Base-by-base conservation (phyloP, 2,888 invertebrate species). In the Liodrosophila aerea region DNA sequence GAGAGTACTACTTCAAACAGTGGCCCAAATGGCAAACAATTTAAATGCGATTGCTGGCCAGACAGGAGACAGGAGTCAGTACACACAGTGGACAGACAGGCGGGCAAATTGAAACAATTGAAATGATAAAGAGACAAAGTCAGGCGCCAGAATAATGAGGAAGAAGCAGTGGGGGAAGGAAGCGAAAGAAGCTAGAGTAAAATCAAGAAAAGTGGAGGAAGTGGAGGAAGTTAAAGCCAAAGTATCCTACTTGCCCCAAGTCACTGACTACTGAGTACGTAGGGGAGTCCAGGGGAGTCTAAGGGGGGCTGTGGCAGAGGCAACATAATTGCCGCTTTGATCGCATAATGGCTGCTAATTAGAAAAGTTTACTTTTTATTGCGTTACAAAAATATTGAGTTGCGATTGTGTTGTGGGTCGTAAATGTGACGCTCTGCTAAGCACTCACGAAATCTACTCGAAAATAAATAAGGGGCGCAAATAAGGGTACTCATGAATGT, bases 311-410 rank as follows among this genome's bases (percentile, higher is more conserved):
- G 22, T 2, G 22, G 22, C 22, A 5, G 2, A n/a, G 16, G n/a
- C 12, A 12, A 13, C 13, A 73, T 85, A 88, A 88, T 87, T 88
- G 83, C 80, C 75, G 78, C 85, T 86, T 87, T 87, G 87, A 88
- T 86, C 88, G 84, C 78, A 81, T 86, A 87, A 88, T 87, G 84
- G 74, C 69, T 77, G 82, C 88, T 88, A 89, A 88, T 88, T 88
- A 85, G 87, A 86, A 85, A 87, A 81, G 75, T 81, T 77, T 59
- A 73, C 57, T 53, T 77, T 84, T 81, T 73, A 85, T 82, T 65
- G 73, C 72, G 51, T 47, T 52, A 73, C 82, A 67, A 70, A 71
- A 63, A 67, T 71, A 67, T 71, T 53, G 62, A 67, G 70, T 43
- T 54, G 40, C 31, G 36, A 29, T 29, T 31, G 30, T 22, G 22